phyloP scores from a whole-genome alignment of 2,888 invertebrate genomes.

The Athrips mouffetella region DNA sequence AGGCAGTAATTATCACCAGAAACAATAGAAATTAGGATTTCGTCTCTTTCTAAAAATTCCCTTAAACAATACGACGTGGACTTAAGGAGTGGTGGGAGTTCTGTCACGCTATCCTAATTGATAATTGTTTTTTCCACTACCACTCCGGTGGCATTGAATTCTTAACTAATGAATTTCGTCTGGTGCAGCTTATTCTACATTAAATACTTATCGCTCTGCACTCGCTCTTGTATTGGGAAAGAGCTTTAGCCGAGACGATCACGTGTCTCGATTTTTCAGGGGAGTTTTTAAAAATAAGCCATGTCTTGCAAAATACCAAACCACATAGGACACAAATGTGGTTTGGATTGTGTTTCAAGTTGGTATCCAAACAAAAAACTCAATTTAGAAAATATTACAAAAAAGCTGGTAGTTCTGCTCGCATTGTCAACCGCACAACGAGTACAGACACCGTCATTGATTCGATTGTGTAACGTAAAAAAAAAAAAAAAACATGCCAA shows the following conservation, averaged over 20 bases:
- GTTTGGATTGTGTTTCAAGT: background rate
- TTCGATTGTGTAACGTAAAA: slow-evolving; percentile 10
- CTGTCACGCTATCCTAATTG: no score
- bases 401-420: slow-evolving; percentile 8
- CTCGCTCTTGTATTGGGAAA: background rate
- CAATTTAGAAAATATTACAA: background rate
- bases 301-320: slow-evolving; percentile 2
- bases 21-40: background rate
- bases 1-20: background rate
- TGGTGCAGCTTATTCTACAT: background rate
- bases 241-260: background rate
- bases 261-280: background rate
- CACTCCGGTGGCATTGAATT: background rate
- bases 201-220: background rate
- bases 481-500: background rate
- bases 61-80: background rate
- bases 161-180: background rate
- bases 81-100: no score
- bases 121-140: background rate
- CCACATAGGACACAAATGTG: slow-evolving; percentile 2
- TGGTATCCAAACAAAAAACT: background rate
- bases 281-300: slow-evolving; percentile 10
- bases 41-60: background rate
- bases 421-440: slow-evolving; percentile 17
- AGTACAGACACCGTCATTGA: slow-evolving; percentile 13